Evolutionary conservation across 2,113 vertebrate genomes (phyloP).

Genomic region (Atractosteus spatula): DNA sequence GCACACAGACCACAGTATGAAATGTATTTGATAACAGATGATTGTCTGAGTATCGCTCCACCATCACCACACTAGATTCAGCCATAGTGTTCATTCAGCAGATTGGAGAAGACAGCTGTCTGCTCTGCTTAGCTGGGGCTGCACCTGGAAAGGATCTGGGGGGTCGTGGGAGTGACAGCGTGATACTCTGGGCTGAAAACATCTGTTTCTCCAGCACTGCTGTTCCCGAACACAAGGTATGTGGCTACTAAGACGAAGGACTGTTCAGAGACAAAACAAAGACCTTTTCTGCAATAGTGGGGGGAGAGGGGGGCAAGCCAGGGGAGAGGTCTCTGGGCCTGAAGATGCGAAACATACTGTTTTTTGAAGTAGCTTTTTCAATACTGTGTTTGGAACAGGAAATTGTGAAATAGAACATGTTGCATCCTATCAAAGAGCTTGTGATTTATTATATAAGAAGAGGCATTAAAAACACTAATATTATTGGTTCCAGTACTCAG

Average conservation of each 20-base stretch:
- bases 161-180: neutral
- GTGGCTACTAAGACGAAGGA: neutral
- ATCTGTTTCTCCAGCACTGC: neutral
- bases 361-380: too few species aligned
- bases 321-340: neutral
- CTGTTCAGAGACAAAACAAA: neutral
- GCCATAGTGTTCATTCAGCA: neutral
- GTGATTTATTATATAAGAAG: too few species aligned
- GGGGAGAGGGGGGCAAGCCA: neutral
- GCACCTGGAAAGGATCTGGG: neutral
- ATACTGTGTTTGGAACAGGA: too few species aligned
- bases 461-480: too few species aligned
- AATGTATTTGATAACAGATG: neutral
- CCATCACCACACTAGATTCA: too few species aligned
- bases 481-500: too few species aligned
- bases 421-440: too few species aligned
- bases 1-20: neutral
- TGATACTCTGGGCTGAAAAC: neutral
- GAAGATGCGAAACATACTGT: neutral
- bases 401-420: too few species aligned
- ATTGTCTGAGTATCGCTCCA: slow-evolving; percentile 1
- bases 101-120: neutral
- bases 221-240: neutral
- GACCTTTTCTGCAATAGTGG: neutral
- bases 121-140: neutral